Evolutionary conservation across 2,888 invertebrate genomes (phyloP), one percentile per base, ranked within the genome.

Genomic region (Cabera pusaria): DNA sequence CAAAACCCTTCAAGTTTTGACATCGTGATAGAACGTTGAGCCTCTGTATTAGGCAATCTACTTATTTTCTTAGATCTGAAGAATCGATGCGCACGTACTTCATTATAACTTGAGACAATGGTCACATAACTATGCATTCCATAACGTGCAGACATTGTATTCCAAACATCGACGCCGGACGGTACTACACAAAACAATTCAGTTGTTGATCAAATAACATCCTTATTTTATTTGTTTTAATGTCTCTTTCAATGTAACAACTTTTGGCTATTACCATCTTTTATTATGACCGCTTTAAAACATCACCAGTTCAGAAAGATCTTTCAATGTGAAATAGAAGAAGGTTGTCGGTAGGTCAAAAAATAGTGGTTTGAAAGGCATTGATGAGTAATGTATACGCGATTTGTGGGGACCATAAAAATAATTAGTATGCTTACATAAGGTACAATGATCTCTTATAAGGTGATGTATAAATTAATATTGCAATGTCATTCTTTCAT

Each of bases 91-190:
- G 27, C 49, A 47, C 49, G 49, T 48, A 49, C 49, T 65, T 66
- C 65, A 64, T 70, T 60, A 40, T n/a, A n/a, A 37, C 26, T 19
- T 40, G 24, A 64, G 60, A 83, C 83, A 84, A 85, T 83, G 70
- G 77, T 58, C 44, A 45, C 59, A 57, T 68, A 61, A 63, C 56
- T 52, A 48, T 46, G 56, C 77, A 85, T 84, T 82, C 82, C 76
- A 39, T 34, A 36, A 51, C 69, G 73, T 71, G 67, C 23, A 21
- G 52, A 59, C 57, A 68, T 71, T 79, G 79, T 76, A 72, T 77
- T 64, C 68, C 62, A 78, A 83, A 80, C 75, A 73, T 8, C 38
- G 49, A 23, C 14, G 26, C 28, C 19, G 6, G 39, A 43, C 57
- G 64, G 55, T 74, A 72, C 68, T 70, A 52, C 50, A 50, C 56